A percentile compares a stretch with the other conserved stretches of the same genome.
Evolutionary conservation across 2,888 invertebrate species (phyloP).

Genomic region (Boloria euphrosyne): DNA sequence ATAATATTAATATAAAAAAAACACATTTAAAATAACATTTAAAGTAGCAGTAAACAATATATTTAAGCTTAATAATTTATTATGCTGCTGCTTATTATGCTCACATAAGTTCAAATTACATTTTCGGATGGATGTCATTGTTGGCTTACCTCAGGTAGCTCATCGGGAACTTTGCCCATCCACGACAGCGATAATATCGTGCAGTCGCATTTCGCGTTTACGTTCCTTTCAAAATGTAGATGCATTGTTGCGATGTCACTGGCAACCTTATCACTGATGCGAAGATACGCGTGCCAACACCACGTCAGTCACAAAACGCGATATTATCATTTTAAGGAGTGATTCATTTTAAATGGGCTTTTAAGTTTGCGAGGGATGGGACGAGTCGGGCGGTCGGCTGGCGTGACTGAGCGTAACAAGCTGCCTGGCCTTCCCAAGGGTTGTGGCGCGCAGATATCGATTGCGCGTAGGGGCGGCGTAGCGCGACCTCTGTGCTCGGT

Average conservation of each 20-base stretch:
- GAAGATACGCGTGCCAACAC: slow-evolving; percentile 44
- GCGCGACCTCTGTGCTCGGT: slow-evolving; percentile 62
- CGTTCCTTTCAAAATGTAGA: slow-evolving; percentile 96
- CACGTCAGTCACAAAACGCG: slow-evolving; percentile 29
- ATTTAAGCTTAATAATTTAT: too few relatives aligned
- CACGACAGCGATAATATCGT: slow-evolving; percentile 96
- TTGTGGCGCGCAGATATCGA: slow-evolving; percentile 71
- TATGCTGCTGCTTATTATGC: too few relatives aligned
- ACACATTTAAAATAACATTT: too few relatives aligned
- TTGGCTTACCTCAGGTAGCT: slow-evolving; percentile 92
- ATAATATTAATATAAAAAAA: too few relatives aligned
- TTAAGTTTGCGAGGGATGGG: slow-evolving; percentile 44
- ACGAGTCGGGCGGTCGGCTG: slow-evolving; percentile 56
- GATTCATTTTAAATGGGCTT: slow-evolving; percentile 33
- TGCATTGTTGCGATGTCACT: slow-evolving; percentile 86
- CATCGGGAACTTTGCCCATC: slow-evolving; percentile 99
- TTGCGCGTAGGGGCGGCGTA: slow-evolving; percentile 59
- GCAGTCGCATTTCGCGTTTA: slow-evolving; percentile 97
- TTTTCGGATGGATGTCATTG: slow-evolving; percentile 1
- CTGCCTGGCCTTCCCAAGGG: slow-evolving; percentile 50
- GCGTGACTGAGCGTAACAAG: slow-evolving; percentile 70
- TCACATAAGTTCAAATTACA: too few relatives aligned
- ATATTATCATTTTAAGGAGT: slow-evolving; percentile 52
- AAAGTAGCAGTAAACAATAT: too few relatives aligned
- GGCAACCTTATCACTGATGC: slow-evolving; percentile 42